phyloP scores from a whole-genome alignment of 2,888 invertebrate genomes.

The Ctena decussata region DNA sequence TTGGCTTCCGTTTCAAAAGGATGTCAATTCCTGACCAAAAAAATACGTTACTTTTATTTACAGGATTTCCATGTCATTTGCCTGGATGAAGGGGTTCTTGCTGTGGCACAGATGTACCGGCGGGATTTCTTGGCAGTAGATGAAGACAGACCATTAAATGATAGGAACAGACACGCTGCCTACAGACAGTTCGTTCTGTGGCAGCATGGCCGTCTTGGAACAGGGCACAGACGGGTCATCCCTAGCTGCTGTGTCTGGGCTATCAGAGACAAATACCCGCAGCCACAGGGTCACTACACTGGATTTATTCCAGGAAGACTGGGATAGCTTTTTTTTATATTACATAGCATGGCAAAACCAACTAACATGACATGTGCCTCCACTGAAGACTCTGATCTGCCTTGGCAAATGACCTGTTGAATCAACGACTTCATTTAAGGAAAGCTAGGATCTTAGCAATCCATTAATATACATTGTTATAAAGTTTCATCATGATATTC shows the following conservation, averaged over 20 bases:
- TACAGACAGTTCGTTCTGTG: conserved; percentile 60
- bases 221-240: conserved; percentile 48
- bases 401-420: too few species aligned
- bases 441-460: too few species aligned
- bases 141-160: conserved; percentile 15
- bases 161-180: conserved; percentile 44
- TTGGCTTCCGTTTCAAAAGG: too few species aligned
- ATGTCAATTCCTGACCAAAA: background rate
- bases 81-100: conserved; percentile 40
- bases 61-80: conserved; percentile 4
- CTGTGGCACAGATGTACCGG: conserved; percentile 25
- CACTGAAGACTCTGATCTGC: too few species aligned
- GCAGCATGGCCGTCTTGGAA: conserved; percentile 52
- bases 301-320: conserved; percentile 34
- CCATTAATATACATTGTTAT: too few species aligned
- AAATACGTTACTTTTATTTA: too few species aligned
- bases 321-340: background rate
- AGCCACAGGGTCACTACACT: conserved; percentile 47
- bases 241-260: conserved; percentile 60
- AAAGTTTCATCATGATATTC: too few species aligned
- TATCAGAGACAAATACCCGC: conserved; percentile 57
- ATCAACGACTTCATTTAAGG: too few species aligned
- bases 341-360: too few species aligned
- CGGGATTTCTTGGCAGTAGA: conserved; percentile 27
- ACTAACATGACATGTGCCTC: too few species aligned